Conservation (phyloP, 2,113 vertebrate genomes). For the Lamprologus lemairii region DNA sequence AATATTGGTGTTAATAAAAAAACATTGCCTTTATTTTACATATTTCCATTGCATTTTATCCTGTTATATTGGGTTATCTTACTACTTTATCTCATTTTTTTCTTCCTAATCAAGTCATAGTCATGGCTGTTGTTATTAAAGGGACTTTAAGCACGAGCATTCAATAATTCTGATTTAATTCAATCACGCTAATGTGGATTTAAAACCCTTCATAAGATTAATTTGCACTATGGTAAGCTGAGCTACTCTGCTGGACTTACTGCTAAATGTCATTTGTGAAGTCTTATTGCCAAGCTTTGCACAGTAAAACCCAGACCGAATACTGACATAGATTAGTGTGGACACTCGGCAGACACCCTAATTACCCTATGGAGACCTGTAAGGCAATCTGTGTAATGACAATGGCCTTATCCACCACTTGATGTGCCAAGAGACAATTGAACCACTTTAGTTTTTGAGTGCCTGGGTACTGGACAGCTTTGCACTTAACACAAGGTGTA, state of each 20-base stretch:
- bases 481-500: neutral
- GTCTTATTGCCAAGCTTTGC: neutral
- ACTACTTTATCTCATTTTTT: neutral
- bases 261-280: constrained; percentile 20
- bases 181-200: neutral
- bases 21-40: neutral
- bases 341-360: constrained; percentile 37
- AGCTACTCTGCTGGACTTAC: neutral
- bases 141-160: neutral
- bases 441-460: constrained; percentile 41
- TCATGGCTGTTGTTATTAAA: neutral
- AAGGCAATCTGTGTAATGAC: constrained; percentile 45
- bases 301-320: neutral
- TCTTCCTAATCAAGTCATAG: neutral
- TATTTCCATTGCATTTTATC: neutral
- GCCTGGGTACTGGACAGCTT: constrained; percentile 8
- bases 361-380: constrained; percentile 42
- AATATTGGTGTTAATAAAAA: neutral
- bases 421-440: constrained; percentile 51
- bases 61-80: neutral
- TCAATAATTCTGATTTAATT: neutral
- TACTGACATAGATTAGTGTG: constrained; percentile 31
- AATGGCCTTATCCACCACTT: constrained; percentile 40
- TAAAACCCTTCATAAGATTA: neutral
- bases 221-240: constrained; percentile 11